Evolutionary conservation across 1,140 invertebrate genomes (phyloP).

Genomic region (Sycobia sp.): DNA sequence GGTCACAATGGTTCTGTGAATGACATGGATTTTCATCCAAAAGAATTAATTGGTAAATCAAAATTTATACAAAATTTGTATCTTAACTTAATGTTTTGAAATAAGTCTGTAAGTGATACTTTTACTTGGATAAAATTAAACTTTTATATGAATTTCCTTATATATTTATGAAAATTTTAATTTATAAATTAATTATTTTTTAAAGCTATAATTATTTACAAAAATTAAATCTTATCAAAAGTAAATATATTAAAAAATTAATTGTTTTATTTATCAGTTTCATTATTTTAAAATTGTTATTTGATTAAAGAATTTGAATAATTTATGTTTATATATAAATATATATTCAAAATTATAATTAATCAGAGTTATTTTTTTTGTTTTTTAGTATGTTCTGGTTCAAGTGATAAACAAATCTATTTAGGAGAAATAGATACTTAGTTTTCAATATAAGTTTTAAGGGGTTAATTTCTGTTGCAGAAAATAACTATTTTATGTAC

Average conservation of each 20-base stretch:
- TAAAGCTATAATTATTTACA: background rate
- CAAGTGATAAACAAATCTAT: slow-evolving; percentile 95
- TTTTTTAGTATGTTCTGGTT: slow-evolving; percentile 83
- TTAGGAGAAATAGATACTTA: slow-evolving; percentile 83
- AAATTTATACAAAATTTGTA: too few species aligned
- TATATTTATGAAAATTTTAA: background rate
- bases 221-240: slow-evolving; percentile 18
- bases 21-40: slow-evolving; percentile 94
- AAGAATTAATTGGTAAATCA: slow-evolving; percentile 84
- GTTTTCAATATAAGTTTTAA: background rate
- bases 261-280: too few species aligned
- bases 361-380: slow-evolving; percentile 39
- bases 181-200: background rate
- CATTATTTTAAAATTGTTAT: slow-evolving; percentile 3
- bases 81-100: too few species aligned
- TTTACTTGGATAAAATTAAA: too few species aligned
- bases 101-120: too few species aligned
- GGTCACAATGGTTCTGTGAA: slow-evolving; percentile 98
- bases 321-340: slow-evolving; percentile 40
- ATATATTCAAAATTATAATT: slow-evolving; percentile 21
- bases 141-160: too few species aligned
- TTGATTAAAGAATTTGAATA: slow-evolving; percentile 5
- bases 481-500: slow-evolving; percentile 16
- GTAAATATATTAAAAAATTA: too few species aligned
- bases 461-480: background rate